phyloP scores from a whole-genome alignment of 2,113 vertebrate genomes.

The Pangasianodon gigas region DNA sequence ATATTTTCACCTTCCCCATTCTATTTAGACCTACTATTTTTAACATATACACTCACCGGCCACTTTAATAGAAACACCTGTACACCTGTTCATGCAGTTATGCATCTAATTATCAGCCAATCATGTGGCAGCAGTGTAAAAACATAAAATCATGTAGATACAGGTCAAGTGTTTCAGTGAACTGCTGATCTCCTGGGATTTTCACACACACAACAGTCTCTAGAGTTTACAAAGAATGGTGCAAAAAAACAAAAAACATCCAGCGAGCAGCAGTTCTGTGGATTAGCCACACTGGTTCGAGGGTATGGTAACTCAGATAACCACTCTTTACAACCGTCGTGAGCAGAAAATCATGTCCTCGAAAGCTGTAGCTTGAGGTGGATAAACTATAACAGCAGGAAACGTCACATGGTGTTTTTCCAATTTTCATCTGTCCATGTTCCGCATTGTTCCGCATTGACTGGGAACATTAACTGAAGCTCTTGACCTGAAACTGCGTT shows the following conservation, averaged over 20 bases:
- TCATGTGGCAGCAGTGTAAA: not conserved
- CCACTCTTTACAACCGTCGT: not conserved
- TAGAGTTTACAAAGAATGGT: no score
- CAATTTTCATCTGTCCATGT: no score
- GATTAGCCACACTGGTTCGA: no score
- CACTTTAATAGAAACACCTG: not conserved
- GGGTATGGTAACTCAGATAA: not conserved
- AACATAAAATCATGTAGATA: not conserved
- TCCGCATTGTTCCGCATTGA: no score
- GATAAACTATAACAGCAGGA: not conserved
- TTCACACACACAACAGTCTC: no score
- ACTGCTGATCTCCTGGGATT: not conserved
- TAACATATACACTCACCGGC: not conserved
- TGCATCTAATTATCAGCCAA: not conserved
- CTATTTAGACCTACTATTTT: constrained; percentile 20
- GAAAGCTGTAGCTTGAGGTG: not conserved
- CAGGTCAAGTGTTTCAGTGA: not conserved
- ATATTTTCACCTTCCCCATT: not conserved
- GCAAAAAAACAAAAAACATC: no score
- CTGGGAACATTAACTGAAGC: no score
- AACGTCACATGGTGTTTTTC: no score
- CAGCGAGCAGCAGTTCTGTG: no score
- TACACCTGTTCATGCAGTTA: not conserved
- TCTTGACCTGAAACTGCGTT: not conserved
- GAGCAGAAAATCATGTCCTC: not conserved